phyloP scores from a whole-genome alignment of 1,140 invertebrate genomes.

The Drosophila albomicans region DNA sequence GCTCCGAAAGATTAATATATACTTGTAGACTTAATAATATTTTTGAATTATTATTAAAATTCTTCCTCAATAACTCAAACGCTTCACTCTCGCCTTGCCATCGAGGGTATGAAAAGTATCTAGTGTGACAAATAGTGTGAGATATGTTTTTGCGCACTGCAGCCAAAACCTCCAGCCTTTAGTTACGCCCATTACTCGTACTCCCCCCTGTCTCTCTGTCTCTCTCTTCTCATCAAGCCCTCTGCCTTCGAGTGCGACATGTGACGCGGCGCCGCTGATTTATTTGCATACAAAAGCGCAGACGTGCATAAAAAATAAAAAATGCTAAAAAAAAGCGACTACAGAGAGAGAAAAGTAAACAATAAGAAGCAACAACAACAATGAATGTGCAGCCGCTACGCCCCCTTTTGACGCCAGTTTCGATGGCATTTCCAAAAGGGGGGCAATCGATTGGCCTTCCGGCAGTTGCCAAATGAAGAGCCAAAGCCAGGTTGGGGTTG shows the following conservation, averaged over 20 bases:
- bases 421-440: conserved; percentile 14
- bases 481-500: background rate
- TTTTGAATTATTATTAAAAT: too few species aligned
- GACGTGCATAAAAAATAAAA: conserved; percentile 51
- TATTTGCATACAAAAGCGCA: conserved; percentile 84
- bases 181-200: conserved; percentile 14
- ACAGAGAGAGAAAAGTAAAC: conserved; percentile 17
- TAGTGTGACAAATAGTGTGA: conserved; percentile 81
- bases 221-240: background rate
- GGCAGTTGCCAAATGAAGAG: conserved; percentile 51
- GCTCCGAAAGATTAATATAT: too few species aligned
- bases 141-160: conserved; percentile 80
- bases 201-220: background rate
- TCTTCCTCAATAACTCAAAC: too few species aligned
- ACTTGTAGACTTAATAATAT: too few species aligned
- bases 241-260: conserved; percentile 60
- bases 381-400: conserved; percentile 50
- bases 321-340: conserved; percentile 33
- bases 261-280: conserved; percentile 78
- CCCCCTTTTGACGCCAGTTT: conserved; percentile 76
- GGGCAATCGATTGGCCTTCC: conserved; percentile 41
- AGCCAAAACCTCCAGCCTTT: conserved; percentile 36
- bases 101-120: conserved; percentile 57
- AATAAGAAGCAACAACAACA: conserved; percentile 27
- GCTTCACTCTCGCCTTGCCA: background rate